Evolutionary conservation across 2,888 invertebrate species (phyloP), one percentile per base, ranked within the genome.

Genomic region (Leptopilina myrica): DNA sequence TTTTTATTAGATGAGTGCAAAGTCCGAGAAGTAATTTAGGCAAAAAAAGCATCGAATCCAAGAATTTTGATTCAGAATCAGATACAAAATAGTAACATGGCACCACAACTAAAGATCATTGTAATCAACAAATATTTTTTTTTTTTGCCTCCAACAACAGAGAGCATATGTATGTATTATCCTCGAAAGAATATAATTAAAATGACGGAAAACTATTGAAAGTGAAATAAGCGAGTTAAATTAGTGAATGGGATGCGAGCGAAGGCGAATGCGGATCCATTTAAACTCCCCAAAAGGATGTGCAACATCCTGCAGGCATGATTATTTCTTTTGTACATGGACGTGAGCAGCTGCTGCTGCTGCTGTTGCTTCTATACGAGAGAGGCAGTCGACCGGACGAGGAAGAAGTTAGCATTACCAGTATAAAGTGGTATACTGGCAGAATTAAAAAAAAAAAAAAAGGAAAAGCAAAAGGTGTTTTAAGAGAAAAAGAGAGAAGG

Each of bases 251-350:
- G 9, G 9, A 69, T 69, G 49, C 53, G 69, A 46, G 2, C n/a
- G 5, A 15, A 65, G 20, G 56, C n/a, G 56, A 53, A 46, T 26
- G 15, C 20, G 56, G 69, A 73, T 56, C 53, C 33, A 49, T 56
- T 69, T 53, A 33, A 67, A 33, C 9, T 73, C 56, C 53, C 69
- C 26, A 73, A 73, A 20, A 73, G 73, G 53, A 73, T 73, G 73
- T 73, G 73, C 56, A 73, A 73, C 73, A 73, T 73, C 73, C 69
- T 69, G 69, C 69, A 69, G 69, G 69, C 69, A 69, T 53, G 53
- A 53, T 69, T 69, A 69, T 53, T 69, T 49, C 73, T 56, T 56
- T 56, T 26, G 69, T 69, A n/a, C 14, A 69, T 53, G 69, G 9
- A 69, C 53, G 53, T 69, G 46, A 69, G 73, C 56, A 73, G 73